Evolutionary conservation across 2,888 invertebrate species (phyloP), one percentile per base, ranked within the genome.

Genomic region (Branchinecta sandiegonensis): DNA sequence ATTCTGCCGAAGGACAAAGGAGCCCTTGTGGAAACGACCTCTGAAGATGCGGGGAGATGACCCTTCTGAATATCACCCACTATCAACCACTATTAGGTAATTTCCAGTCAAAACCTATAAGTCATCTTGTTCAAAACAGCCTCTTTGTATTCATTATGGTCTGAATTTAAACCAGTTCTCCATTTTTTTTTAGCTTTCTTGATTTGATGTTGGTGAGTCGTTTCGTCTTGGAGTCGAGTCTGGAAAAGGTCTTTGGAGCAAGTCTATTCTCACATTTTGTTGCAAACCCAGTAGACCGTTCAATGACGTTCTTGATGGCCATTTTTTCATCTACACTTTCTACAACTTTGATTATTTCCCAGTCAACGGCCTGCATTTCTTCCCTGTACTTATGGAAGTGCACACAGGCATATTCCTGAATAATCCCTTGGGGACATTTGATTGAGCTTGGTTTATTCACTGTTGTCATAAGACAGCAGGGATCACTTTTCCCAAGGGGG

Each of bases 401-500:
- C 13, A 50, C 50, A 50, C 2, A 50, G 50, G 50, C 14, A 14
- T 50, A 50, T 50, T 50, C 50, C 50, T 50, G 50, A 3, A 3
- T 50, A 14, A 2, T n/a, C 2, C 50, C 13, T 50, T 50, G 50
- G 50, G 14, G 4, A 4, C 50, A 4, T 50, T 50, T 50, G 50
- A 4, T 50, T 50, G 2, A 4, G 50, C 4, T 50, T 50, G 50
- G 50, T 48, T 11, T n/a, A 48, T n/a, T 48, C 11, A 12, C n/a
- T 48, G 50, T 48, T 48, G 50, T 48, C 50, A 48, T 48, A 48
- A 48, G 50, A 48, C 50, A 48, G 50, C 50, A 48, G 50, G 11
- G 50, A 48, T 48, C 50, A 48, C 50, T 48, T 48, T 48, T 48
- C 50, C 50, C 50, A 48, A 48, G 50, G 50, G 50, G 50, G n/a